A percentile compares a stretch with the other conserved stretches of the same genome.
These are phyloP conservation scores for Glaucomys volans DNA, from an alignment of 2,113 vertebrate genomes.

Conservation along the genomic window DNA sequence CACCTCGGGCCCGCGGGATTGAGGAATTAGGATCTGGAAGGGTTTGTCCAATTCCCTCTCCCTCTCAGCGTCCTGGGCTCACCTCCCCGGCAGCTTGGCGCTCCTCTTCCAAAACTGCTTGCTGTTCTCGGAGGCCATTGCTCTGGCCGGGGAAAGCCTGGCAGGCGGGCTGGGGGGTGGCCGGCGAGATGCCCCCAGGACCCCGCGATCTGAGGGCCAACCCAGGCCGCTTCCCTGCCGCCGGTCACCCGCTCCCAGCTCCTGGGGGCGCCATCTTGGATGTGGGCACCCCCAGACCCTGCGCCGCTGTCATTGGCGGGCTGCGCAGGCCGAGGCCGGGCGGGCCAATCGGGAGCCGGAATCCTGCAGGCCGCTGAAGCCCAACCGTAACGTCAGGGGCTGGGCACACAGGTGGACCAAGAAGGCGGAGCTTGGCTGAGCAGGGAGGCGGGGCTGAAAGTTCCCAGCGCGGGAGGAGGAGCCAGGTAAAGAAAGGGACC, in stretches of 20 bases:
- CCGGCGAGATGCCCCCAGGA: slow-evolving; percentile 56
- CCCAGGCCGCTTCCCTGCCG: slow-evolving; percentile 81
- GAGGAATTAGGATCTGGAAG: slow-evolving; percentile 2
- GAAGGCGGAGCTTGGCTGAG: slow-evolving; percentile 64
- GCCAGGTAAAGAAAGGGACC: slow-evolving; percentile 58
- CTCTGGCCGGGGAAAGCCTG: slow-evolving; percentile 75
- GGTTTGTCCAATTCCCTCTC: slow-evolving; percentile 59
- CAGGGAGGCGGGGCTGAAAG: slow-evolving; percentile 53
- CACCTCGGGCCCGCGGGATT: slow-evolving; percentile 41
- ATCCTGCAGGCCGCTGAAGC: slow-evolving; percentile 59
- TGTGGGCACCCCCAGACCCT: slow-evolving; percentile 65
- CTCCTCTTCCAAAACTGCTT: slow-evolving; percentile 97
- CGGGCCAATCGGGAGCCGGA: slow-evolving; percentile 85
- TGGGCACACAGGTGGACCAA: slow-evolving; percentile 76
- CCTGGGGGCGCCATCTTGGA: slow-evolving; percentile 93
- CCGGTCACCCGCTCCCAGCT: slow-evolving; percentile 72
- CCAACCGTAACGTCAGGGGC: not conserved
- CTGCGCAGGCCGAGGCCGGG: slow-evolving; percentile 77
- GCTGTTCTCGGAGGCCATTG: slow-evolving; percentile 95
- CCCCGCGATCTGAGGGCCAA: slow-evolving; percentile 75
- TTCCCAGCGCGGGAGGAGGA: not conserved
- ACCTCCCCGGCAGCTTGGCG: slow-evolving; percentile 96
- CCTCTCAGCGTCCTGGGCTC: slow-evolving; percentile 75
- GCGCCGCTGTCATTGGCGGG: slow-evolving; percentile 87
- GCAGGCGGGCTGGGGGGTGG: slow-evolving; percentile 66